Base-by-base conservation (phyloP, 2,797 vertebrate species). In the Novumbra hubbsi region DNA sequence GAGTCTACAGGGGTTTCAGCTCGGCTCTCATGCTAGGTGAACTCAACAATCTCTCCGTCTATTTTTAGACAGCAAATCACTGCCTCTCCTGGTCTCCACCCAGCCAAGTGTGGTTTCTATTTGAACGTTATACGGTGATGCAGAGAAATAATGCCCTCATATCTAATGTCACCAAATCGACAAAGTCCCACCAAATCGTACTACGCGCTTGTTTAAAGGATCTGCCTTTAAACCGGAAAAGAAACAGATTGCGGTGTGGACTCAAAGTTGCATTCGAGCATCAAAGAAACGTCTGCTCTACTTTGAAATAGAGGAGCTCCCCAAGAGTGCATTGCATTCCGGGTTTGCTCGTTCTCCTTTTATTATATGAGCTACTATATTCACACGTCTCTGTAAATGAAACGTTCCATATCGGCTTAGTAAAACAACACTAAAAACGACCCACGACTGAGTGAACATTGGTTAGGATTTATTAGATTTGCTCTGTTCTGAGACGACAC, bases 11-110 rank as follows among this genome's bases (percentile, higher is more conserved):
- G 21, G 70, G 52, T 41, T 71, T 71, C 70, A 45, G 19, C 32
- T 49, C 30, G 55, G 32, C 55, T 45, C 57, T 50, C 30, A 69
- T 38, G 70, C 34, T 17, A 70, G 65, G 55, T 73, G 71, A 77
- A 77, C 76, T 70, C 57, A 64, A 73, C 67, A 73, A 73, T 69
- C 71, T 30, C 49, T n/a, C n/a, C n/a, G 3, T 60, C 76, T 73
- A 77, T 77, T 70, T 77, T 69, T 64, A 50, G 41, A 50, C 17
- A 38, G 19, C 34, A 52, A 52, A 60, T 57, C 24, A 67, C 70
- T 48, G 27, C 64, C 69, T 34, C 12, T n/a, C 21, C 55, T 57
- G 19, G 21, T 28, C 17, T 73, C 32, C 27, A 17, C 52, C 60
- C 41, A 68, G 28, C 9, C 15, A 24, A 30, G n/a, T 63, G 50